Base-by-base conservation (phyloP, 2,113 vertebrate genomes). In the Ginglymostoma cirratum region DNA sequence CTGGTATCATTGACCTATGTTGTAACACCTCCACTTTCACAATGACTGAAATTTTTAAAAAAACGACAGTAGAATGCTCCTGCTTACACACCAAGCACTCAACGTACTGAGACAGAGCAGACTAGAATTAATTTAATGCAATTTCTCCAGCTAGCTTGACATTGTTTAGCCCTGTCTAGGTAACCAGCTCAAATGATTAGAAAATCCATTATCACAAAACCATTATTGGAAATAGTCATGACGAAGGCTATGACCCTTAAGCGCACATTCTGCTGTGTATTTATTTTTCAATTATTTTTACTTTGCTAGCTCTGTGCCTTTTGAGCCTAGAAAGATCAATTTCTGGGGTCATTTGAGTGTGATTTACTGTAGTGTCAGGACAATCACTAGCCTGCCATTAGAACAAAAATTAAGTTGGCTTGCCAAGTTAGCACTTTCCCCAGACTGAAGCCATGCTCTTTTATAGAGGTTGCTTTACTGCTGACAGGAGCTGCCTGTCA, bases 401-500 rank as follows among this genome's bases (percentile, higher is more conserved):
- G 66, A 76, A 72, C 94, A 95, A 61, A 95, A 95, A 95, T 45
- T 72, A 72, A 95, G 72, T 95, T 72, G 66, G 69, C 94, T 48
- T 95, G 94, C 94, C 69, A 48, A 95, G 42, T 95, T 70, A 72
- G 94, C 67, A 95, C 42, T 95, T 95, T 95, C 94, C 94, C 94
- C n/a, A 45, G 42, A 52, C 24, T 95, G 69, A 76, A 95, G 67
- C 92, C 92, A 67, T 69, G 92, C 38, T 94, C 66, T 69, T 69
- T 94, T 38, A 94, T 69, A 94, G 66, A 94, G 38, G 45, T 45
- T 95, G 94, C 42, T 48, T 76, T 72, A 65, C 67, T 95, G 94
- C 94, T 95, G 94, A 95, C 93, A 48, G n/a, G n/a, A 72, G 69
- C n/a, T 95, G 66, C 93, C 69, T 95, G 67, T 95, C 94, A 95